Base-by-base conservation (phyloP, 2,797 vertebrate genomes). In the Tenualosa thibaudeaui region DNA sequence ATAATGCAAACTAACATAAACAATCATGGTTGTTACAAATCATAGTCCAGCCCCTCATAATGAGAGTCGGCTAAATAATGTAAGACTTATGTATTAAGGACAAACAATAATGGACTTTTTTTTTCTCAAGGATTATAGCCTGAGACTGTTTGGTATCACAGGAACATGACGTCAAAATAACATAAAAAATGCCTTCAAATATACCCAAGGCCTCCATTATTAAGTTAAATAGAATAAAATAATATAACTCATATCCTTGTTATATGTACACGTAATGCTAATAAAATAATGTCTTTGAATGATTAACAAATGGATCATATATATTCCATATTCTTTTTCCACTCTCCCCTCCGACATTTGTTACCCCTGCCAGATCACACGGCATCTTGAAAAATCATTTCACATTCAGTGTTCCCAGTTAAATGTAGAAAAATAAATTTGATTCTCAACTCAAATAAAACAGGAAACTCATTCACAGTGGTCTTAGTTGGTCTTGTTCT, bases 381-480 rank as follows among this genome's bases (percentile, higher is more conserved):
- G 43, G 13, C 43, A 83, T 31, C 37, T 43, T 75, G 68, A 75
- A 43, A 43, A 40, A 75, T 19, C 13, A 75, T 40, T 68, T 68
- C 68, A 75, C 68, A 65, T 86, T 83, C 68, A 84, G 50, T 84
- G n/a, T 50, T 82, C 9, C 26, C 78, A 81, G 49, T 10, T 60
- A 12, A 82, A 56, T 51, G 62, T 83, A 86, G 31, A 88, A 86
- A 90, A 88, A 87, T 81, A 83, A 87, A 54, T 82, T 24, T 54
- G 62, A 81, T 65, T 51, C 46, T 86, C 54, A 60, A 87, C 58
- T 65, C 22, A 65, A 83, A 40, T 58, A 83, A 51, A 17, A 89
- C 81, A 81, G 86, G 78, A 71, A 88, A 84, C 88, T 78, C 90
- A 88, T 65, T 95, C 94, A 94, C 94, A 95, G 95, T 94, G 94